These are phyloP conservation scores for Eulemur coronatus DNA, from an alignment of 2,797 vertebrate genomes.

Conservation along the genomic window DNA sequence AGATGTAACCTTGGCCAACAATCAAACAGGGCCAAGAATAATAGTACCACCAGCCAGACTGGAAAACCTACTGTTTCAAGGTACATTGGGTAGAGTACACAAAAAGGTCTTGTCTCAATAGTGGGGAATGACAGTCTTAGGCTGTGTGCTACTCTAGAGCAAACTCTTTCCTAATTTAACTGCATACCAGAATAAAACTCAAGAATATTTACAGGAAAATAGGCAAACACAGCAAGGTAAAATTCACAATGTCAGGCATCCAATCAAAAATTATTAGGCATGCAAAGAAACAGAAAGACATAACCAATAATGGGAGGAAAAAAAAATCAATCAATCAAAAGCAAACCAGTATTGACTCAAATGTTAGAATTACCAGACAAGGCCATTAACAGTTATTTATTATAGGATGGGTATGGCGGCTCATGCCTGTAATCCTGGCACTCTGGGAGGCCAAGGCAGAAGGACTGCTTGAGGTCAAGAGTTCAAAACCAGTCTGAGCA, in stretches of 20 bases:
- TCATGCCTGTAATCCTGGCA: too few species aligned
- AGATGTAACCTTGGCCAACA: neutral
- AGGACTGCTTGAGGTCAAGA: too few species aligned
- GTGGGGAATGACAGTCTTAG: neutral
- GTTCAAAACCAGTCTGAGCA: too few species aligned
- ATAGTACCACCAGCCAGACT: neutral
- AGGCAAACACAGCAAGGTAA: neutral
- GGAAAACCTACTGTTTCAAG: neutral
- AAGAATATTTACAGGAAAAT: neutral
- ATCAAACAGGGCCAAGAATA: neutral
- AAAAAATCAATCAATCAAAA: neutral
- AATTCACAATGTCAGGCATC: neutral
- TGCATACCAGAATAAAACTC: neutral
- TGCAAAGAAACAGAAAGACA: neutral
- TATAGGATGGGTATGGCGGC: too few species aligned
- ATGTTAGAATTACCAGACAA: neutral
- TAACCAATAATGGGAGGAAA: neutral
- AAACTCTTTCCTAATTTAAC: neutral
- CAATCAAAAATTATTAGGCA: neutral
- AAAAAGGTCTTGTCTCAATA: neutral
- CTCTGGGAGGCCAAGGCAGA: too few species aligned
- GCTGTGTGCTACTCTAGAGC: neutral
- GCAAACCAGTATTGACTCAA: neutral
- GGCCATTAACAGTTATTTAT: neutral
- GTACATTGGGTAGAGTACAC: neutral